These are phyloP conservation scores for Scolanthus callimorphus DNA, from an alignment of 92 coral and sea anemone species.

Conservation along the genomic window DNA sequence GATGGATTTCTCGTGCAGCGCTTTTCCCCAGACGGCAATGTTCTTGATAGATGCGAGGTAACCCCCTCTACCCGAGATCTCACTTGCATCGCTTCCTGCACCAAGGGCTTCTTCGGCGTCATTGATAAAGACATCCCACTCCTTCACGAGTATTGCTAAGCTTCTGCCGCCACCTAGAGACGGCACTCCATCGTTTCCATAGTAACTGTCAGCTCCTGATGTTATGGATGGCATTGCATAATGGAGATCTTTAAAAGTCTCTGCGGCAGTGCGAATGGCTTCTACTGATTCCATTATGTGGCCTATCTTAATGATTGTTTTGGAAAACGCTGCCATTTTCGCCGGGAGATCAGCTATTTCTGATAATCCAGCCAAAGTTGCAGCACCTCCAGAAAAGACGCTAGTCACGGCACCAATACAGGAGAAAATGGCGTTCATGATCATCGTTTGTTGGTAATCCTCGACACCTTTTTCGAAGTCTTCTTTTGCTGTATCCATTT, in stretches of 20 bases:
- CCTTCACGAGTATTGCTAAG: constrained; percentile 36
- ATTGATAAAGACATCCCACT: constrained; percentile 40
- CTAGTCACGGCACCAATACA: too few relatives aligned
- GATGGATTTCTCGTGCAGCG: constrained; percentile 32
- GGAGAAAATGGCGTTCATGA: constrained; percentile 38
- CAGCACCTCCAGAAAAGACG: too few relatives aligned
- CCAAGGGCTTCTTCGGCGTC: constrained; percentile 34
- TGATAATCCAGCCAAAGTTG: too few relatives aligned
- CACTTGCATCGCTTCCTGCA: constrained; percentile 36
- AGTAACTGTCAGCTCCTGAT: too few relatives aligned
- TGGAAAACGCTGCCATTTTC: too few relatives aligned
- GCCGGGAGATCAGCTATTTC: too few relatives aligned
- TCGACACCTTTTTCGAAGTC: constrained; percentile 29
- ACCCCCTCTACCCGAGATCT: too few relatives aligned
- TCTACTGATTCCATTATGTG: constrained; percentile 29
- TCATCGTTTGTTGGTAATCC: constrained; percentile 15
- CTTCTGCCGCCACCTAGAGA: constrained; percentile 26
- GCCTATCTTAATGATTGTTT: constrained; percentile 18
- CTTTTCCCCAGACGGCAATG: constrained; percentile 41
- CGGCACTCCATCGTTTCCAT: too few relatives aligned
- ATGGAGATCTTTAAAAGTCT: too few relatives aligned
- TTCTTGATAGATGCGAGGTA: constrained; percentile 37
- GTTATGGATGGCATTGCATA: too few relatives aligned
- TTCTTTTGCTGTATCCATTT: constrained; percentile 20
- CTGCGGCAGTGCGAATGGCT: constrained; percentile 29